A percentile compares a stretch with the other conserved stretches of the same genome.
Evolutionary conservation across 1,140 invertebrate genomes (phyloP).

Genomic region (Venturia canescens): DNA sequence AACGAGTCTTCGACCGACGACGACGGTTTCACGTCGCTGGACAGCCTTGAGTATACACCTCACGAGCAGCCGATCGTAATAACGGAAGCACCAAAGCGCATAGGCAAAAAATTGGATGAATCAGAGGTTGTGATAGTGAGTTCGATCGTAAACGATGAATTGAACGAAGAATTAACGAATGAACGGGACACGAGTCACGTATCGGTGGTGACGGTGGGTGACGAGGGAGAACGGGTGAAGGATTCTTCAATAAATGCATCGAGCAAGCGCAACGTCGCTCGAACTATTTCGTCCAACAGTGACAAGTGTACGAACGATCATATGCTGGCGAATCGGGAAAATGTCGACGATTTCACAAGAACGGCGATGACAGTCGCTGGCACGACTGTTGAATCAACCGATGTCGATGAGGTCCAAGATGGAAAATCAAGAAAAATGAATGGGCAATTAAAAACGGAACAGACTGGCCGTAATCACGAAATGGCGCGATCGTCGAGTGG

Average conservation of each 20-base stretch:
- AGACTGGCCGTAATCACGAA: conserved; percentile 37
- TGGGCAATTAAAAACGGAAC: conserved; percentile 62
- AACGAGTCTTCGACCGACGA: conserved; percentile 84
- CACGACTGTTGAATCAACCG: conserved; percentile 69
- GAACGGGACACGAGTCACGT: conserved; percentile 88
- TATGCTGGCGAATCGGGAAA: conserved; percentile 65
- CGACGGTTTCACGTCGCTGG: conserved; percentile 83
- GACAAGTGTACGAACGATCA: conserved; percentile 61
- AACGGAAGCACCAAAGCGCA: conserved; percentile 69
- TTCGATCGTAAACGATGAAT: conserved; percentile 75
- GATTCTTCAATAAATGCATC: conserved; percentile 78
- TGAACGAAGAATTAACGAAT: not conserved
- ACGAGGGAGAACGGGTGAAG: conserved; percentile 84
- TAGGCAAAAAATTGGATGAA: conserved; percentile 84
- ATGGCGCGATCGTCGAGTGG: conserved; percentile 11
- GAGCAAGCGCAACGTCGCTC: conserved; percentile 68
- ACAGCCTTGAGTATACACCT: conserved; percentile 83
- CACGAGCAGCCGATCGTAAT: conserved; percentile 76
- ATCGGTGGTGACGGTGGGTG: conserved; percentile 92
- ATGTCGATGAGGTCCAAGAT: conserved; percentile 60
- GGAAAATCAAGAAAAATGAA: conserved; percentile 68
- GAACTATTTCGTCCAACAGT: conserved; percentile 62
- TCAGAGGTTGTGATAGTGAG: conserved; percentile 88
- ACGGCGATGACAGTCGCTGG: conserved; percentile 70
- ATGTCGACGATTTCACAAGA: conserved; percentile 65